Conservation (phyloP, 2,888 invertebrate genomes). For the Hetaerina titia region DNA sequence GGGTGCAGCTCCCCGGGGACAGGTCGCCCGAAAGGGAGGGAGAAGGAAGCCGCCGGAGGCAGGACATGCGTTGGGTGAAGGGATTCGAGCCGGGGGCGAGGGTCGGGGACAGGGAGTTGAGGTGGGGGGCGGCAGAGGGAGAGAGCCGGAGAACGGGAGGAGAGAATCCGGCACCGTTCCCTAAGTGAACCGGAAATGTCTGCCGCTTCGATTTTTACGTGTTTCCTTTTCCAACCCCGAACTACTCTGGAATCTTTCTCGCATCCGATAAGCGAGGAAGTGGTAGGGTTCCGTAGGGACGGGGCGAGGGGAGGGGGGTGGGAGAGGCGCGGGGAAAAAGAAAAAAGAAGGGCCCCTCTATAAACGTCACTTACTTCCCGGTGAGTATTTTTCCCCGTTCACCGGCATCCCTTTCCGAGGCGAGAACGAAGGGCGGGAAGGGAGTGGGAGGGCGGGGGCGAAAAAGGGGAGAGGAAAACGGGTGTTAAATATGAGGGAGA, state of each 20-base stretch:
- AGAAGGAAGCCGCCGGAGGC: neutral
- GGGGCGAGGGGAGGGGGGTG: neutral
- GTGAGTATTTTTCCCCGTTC: too few species aligned
- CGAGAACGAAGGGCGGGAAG: too few species aligned
- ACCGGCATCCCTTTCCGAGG: too few species aligned
- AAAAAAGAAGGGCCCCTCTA: too few species aligned
- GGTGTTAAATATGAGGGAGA: too few species aligned
- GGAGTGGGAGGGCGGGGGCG: too few species aligned
- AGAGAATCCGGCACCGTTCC: neutral
- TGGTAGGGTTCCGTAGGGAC: neutral
- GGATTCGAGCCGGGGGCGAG: neutral
- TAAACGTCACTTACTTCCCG: too few species aligned
- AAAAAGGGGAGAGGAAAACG: too few species aligned
- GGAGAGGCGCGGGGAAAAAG: neutral
- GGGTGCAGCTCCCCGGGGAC: neutral
- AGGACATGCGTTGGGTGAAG: neutral
- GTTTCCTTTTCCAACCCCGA: neutral
- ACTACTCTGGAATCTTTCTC: neutral
- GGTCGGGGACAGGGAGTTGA: neutral
- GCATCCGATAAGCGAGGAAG: neutral
- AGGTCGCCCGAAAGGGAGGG: neutral
- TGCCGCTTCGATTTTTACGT: constrained; percentile 5
- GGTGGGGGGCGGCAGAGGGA: neutral
- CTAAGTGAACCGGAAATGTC: constrained; percentile 46
- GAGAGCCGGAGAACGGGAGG: neutral